A percentile compares a stretch with the other conserved stretches of the same genome.
Evolutionary conservation across 2,888 invertebrate species (phyloP).

Genomic region (Pristionchus mayeri): DNA sequence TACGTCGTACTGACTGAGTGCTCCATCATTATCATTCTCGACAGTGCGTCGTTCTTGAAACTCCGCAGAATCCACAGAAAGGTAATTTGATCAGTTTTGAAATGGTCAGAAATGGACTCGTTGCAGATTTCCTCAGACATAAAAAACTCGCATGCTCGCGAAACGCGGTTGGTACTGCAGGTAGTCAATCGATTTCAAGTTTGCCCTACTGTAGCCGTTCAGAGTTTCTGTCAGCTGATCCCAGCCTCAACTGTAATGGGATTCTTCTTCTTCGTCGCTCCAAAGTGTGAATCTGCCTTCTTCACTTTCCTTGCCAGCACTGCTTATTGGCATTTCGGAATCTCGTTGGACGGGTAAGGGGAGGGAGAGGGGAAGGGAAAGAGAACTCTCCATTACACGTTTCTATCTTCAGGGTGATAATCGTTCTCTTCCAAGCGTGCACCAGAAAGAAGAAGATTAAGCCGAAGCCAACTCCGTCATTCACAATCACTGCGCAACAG

Average conservation of each 20-base stretch:
- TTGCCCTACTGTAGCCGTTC: not conserved
- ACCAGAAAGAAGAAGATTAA: not conserved
- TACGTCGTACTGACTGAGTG: not conserved
- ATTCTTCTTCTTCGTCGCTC: slow-evolving; percentile 26
- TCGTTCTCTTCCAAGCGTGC: not conserved
- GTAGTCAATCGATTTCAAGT: not conserved
- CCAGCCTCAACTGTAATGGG: not conserved
- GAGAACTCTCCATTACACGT: not conserved
- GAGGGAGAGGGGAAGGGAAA: no score
- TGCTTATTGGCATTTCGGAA: slow-evolving; percentile 3
- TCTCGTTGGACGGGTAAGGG: not conserved
- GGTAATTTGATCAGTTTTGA: no score
- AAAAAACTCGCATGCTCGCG: slow-evolving; percentile 2
- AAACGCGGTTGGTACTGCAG: not conserved
- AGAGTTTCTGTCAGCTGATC: slow-evolving; percentile 30
- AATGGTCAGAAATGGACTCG: no score
- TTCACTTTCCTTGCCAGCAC: not conserved
- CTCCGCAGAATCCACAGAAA: not conserved
- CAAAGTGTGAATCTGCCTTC: not conserved
- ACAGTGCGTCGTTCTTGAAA: not conserved
- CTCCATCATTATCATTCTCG: not conserved
- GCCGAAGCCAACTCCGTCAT: not conserved
- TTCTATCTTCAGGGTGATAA: not conserved
- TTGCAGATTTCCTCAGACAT: no score
- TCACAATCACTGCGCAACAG: no score